These are phyloP conservation scores for Caiman crocodilus DNA, from an alignment of 2,797 vertebrate species.

Conservation along the genomic window DNA sequence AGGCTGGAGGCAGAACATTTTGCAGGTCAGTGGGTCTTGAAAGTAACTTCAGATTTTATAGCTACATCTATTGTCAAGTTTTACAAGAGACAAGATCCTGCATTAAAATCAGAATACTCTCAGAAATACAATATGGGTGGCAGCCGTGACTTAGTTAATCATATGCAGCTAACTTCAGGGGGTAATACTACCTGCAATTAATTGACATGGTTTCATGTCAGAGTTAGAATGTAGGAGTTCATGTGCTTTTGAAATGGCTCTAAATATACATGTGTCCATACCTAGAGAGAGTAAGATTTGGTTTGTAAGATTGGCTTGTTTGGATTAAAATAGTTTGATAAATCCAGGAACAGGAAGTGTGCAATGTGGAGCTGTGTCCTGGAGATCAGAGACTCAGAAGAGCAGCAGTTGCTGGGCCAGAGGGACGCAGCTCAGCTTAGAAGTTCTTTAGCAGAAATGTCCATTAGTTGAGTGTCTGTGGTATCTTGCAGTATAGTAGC, in stretches of 20 bases:
- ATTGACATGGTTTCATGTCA: not conserved
- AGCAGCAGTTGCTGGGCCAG: too few relatives aligned
- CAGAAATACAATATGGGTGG: not conserved
- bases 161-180: not conserved
- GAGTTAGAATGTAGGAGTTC: too few relatives aligned
- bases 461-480: not conserved
- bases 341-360: too few relatives aligned
- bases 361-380: too few relatives aligned
- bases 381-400: too few relatives aligned
- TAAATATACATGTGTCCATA: too few relatives aligned
- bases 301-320: too few relatives aligned
- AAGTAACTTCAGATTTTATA: not conserved
- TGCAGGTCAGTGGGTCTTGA: not conserved
- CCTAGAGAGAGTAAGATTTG: too few relatives aligned
- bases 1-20: too few relatives aligned
- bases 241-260: too few relatives aligned
- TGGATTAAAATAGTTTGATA: too few relatives aligned
- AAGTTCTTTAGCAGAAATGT: not conserved
- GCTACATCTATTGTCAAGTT: not conserved
- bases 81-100: not conserved
- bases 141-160: not conserved
- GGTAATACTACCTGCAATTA: not conserved
- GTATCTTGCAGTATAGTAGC: not conserved
- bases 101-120: not conserved
- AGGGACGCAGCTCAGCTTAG: too few relatives aligned